Evolutionary conservation across 2,797 vertebrate genomes (phyloP), one percentile per base, ranked within the genome.

Genomic region (Mareca strepera): DNA sequence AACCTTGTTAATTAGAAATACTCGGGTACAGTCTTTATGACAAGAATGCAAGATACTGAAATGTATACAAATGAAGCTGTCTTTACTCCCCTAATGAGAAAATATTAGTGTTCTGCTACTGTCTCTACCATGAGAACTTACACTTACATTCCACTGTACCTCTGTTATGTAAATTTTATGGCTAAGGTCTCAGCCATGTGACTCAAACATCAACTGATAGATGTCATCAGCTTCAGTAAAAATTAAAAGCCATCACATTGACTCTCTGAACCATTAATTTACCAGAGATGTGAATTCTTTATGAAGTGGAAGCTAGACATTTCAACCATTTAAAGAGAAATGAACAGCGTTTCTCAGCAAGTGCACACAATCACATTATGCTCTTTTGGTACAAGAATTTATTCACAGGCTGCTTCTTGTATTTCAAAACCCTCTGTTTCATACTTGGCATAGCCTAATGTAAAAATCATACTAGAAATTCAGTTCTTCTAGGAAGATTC

Each of bases 331-430:
- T 70, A 63, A 56, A 43, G 53, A 72, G 8, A 76, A 76, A 75
- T 50, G 8, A 88, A 33, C 9, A 66, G 55, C 25, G 82, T 86
- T 63, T 73, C 35, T 76, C 37, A 83, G 26, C 33, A 72, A 80
- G 72, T 2, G 1, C 28, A 26, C n/a, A 25, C 5, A 48, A 58
- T 1, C 35, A 13, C 1, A 0, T 33, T 43, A 64, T 2, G 12
- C 14, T 4, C 14, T 59, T 75, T 62, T n/a, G 12, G 4, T 25
- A 62, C 9, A n/a, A 0, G 17, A 72, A 78, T 37, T 83, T 43
- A 56, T 12, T 74, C 10, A 80, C 0, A 0, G 20, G 11, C 52
- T 52, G 31, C 31, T 85, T 78, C 41, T 84, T 60, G 43, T 58
- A 58, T 58, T 68, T 80, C 83, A 66, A 37, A 77, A 33, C 39